phyloP scores from a whole-genome alignment of 2,888 invertebrate genomes.

The Cosmia trapezina region DNA sequence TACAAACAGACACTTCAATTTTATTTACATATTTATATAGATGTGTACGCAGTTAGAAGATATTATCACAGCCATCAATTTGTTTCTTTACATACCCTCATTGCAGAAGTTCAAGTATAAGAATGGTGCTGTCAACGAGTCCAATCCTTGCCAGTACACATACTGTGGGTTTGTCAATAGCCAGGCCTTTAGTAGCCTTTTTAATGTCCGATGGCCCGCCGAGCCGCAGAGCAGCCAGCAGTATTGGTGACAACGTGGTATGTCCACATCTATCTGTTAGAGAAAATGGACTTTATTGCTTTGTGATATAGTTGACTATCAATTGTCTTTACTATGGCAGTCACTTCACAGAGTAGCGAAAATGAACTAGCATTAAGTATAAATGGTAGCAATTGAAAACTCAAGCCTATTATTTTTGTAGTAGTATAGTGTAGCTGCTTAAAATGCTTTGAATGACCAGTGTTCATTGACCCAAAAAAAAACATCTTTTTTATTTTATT shows the following conservation, averaged over 20 bases:
- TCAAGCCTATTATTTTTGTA: too few species aligned
- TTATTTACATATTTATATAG: too few species aligned
- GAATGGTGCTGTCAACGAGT: slow-evolving; percentile 99
- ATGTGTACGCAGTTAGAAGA: too few species aligned
- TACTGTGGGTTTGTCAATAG: slow-evolving; percentile 97
- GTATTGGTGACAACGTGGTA: slow-evolving; percentile 99
- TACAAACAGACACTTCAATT: too few species aligned
- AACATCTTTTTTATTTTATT: too few species aligned
- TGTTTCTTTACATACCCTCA: slow-evolving; percentile 92
- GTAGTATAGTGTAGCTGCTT: too few species aligned
- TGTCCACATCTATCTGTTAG: slow-evolving; percentile 98
- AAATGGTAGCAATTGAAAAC: too few species aligned
- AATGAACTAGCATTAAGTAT: too few species aligned
- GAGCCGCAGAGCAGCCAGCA: slow-evolving; percentile 98
- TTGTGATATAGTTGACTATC: background rate
- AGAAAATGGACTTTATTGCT: slow-evolving; percentile 32
- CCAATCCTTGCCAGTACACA: slow-evolving; percentile 99
- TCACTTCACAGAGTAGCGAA: too few species aligned
- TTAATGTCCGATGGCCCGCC: slow-evolving; percentile 97
- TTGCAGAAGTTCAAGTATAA: slow-evolving; percentile 98
- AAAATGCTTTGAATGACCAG: too few species aligned
- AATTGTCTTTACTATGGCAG: background rate
- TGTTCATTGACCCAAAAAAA: too few species aligned
- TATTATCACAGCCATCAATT: background rate
- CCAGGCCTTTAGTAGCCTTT: slow-evolving; percentile 99